Base-by-base conservation (phyloP, 2,797 vertebrate species). In the Apogon hyalosoma region DNA sequence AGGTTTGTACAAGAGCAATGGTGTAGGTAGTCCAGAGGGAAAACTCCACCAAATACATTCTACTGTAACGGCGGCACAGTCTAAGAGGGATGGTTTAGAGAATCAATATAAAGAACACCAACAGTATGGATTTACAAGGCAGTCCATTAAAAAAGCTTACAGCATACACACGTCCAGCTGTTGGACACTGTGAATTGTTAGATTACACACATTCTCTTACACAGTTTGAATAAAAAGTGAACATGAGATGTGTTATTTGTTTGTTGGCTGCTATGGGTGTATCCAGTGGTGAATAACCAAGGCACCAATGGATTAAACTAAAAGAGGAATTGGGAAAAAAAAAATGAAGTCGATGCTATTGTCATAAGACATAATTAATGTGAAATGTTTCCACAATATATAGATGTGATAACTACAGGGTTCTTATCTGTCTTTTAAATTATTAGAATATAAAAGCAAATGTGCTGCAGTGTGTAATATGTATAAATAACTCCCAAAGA, bases 391-490 rank as follows among this genome's bases (percentile, higher is more conserved):
- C 39, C 4, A 19, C 46, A 53, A 40, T 5, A 46, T 24, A 24
- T 24, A 24, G 13, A 41, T 49, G 21, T 19, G 13, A 41, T 40
- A 62, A 54, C 28, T 45, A 19, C 54, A 21, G 9, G 19, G 38
- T 46, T 40, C 45, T 62, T 51, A 58, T 24, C 2, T 24, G 21
- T 64, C 62, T 53, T 81, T 70, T 43, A n/a, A 79, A 65, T 19
- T 53, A 36, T 14, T 59, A 8, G 2, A 49, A 53, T 36, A 24
- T 31, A 47, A 46, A 53, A 46, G 54, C 43, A 48, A 58, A 45
- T 6, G 24, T 45, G 24, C 41, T 45, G 11, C 31, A 42, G 28
- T 64, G 0, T 51, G 52, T 75, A 63, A 66, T 7, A 55, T 24
- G 47, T 50, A 63, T 47, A 55, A 59, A 39, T 42, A 65, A 41